phyloP scores from a whole-genome alignment of 2,113 vertebrate species.

The Odobenus rosmarus region DNA sequence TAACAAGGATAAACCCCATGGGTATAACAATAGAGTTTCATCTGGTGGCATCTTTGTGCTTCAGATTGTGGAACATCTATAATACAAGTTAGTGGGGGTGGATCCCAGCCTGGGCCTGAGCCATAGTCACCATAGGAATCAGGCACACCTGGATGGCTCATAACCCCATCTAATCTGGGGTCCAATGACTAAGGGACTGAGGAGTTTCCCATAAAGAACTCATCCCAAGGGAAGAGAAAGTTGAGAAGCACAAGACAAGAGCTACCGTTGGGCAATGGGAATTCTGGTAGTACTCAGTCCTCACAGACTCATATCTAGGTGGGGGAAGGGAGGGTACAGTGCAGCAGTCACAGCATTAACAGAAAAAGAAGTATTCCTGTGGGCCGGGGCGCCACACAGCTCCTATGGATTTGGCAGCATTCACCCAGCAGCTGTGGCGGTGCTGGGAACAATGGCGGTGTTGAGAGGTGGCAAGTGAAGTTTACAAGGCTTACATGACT shows the following conservation, averaged over 20 bases:
- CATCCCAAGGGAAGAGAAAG: background rate
- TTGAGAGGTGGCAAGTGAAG: background rate
- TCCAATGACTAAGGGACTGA: background rate
- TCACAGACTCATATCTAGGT: background rate
- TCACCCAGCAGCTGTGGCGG: background rate
- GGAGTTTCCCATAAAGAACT: background rate
- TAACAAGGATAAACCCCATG: slow-evolving; percentile 2
- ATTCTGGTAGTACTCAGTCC: background rate
- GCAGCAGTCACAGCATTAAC: background rate
- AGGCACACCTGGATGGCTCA: background rate
- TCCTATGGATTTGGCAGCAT: background rate
- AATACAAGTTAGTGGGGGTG: background rate
- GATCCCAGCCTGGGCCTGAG: background rate
- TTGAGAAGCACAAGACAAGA: background rate
- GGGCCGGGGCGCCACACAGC: background rate
- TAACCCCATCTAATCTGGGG: background rate
- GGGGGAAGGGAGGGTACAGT: background rate
- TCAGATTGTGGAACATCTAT: slow-evolving; percentile 33
- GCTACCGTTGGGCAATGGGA: background rate
- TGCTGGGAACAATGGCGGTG: background rate
- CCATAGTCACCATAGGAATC: background rate
- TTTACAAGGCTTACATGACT: background rate
- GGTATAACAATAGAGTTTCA: slow-evolving; percentile 31
- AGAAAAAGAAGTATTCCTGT: background rate
- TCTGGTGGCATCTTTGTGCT: slow-evolving; percentile 55